Evolutionary conservation across 2,888 invertebrate genomes (phyloP), one percentile per base, ranked within the genome.

Genomic region (Trichopoda pennipes): DNA sequence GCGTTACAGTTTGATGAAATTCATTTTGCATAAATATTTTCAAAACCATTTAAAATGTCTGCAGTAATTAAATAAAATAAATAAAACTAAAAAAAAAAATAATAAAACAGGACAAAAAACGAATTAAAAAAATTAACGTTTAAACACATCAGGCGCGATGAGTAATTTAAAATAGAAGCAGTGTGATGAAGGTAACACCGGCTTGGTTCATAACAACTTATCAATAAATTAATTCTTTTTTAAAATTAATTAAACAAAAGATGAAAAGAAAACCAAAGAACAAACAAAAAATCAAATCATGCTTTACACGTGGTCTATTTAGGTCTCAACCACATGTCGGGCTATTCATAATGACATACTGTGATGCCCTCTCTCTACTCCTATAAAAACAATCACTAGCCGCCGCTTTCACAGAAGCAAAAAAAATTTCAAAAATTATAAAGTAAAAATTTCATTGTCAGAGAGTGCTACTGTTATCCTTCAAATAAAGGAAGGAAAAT

Each of bases 71-170:
- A 81, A 60, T 12, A 70, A 35, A 47, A 53, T 12, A 63, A 61
- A 72, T 23, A 60, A 38, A 72, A 38, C 47, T 23, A 38, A 63
- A 58, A 84, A 84, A 81, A 1, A 80, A 80, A 80, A 75, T 58
- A 74, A 69, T 49, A 17, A 73, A 83, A 47, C 56, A 19, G 73
- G 70, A 72, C 38, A 77, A 74, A 87, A 87, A 68, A 38, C 16
- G 23, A 70, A 60, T 70, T 66, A 75, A 38, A 12, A 49, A 80
- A 84, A 83, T 87, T 87, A 86, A 88, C 81, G 82, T 84, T 86
- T 85, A 87, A 88, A 88, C 88, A 89, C 87, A 87, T 88, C 85
- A 88, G 88, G 89, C 87, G 89, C 87, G 88, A 88, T 87, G 87
- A 86, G 85, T 85, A 88, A 88, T 86, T 87, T 38, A 64, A 78